Evolutionary conservation across 2,113 vertebrate genomes (phyloP).

Genomic region (Phalacrocorax pelagicus): DNA sequence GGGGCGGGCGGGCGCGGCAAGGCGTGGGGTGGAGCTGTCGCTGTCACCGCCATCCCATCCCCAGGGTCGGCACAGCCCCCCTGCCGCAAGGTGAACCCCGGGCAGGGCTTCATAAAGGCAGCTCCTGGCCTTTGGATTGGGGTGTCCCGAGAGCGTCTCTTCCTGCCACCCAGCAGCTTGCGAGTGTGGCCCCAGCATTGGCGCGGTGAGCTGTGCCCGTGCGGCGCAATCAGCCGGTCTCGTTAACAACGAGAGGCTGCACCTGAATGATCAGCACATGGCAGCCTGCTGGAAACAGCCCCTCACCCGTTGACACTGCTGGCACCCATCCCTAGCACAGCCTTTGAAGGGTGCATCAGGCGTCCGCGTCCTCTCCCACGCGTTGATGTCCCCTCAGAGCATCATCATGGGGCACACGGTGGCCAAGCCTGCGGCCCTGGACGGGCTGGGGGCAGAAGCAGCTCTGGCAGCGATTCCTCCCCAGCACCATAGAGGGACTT

Average conservation of each 20-base stretch:
- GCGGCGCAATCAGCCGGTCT: rapidly evolving
- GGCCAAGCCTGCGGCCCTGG: neutral
- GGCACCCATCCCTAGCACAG: rapidly evolving
- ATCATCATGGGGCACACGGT: rapidly evolving
- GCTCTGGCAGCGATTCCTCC: rapidly evolving
- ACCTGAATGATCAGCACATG: neutral
- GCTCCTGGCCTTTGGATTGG: rapidly evolving
- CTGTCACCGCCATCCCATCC: too few relatives aligned
- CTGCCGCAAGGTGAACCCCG: neutral
- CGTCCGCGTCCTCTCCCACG: neutral
- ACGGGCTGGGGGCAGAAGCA: neutral
- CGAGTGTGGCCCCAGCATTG: rapidly evolving
- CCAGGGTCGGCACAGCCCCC: too few relatives aligned
- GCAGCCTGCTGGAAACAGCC: neutral
- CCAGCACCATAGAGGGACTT: neutral
- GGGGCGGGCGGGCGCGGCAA: neutral
- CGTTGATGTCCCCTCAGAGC: rapidly evolving
- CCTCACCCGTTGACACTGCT: rapidly evolving
- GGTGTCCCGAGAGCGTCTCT: neutral
- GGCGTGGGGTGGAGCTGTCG: rapidly evolving
- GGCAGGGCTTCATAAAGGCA: neutral
- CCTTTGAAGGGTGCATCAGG: rapidly evolving
- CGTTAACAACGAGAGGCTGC: neutral
- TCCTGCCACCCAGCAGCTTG: neutral
- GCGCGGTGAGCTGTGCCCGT: neutral